phyloP scores from a whole-genome alignment of 2,113 vertebrate genomes.

The Periophthalmodon schlosseri region DNA sequence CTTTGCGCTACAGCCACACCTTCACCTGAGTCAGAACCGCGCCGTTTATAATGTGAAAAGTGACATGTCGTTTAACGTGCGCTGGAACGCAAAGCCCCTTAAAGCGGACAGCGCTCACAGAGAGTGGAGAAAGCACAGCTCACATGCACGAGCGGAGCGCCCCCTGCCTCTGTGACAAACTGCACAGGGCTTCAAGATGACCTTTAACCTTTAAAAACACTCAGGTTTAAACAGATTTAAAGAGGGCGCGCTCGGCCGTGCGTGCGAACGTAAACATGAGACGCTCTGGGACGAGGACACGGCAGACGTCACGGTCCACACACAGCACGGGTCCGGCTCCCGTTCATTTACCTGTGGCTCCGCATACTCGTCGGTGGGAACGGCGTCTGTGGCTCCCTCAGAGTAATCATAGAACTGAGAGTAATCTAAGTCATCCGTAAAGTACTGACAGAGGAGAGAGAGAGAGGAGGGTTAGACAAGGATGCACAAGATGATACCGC shows the following conservation, averaged over 20 bases:
- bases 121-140: constrained; percentile 52
- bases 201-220: too few relatives aligned
- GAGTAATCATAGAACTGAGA: constrained; percentile 94
- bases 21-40: constrained; percentile 16
- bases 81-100: constrained; percentile 50
- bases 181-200: not conserved
- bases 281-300: constrained; percentile 50
- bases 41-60: too few relatives aligned
- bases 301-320: constrained; percentile 72
- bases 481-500: constrained; percentile 27
- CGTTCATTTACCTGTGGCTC: constrained; percentile 90
- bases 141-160: constrained; percentile 31
- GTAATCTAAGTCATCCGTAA: constrained; percentile 88
- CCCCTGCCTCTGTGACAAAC: not conserved
- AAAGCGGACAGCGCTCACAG: constrained; percentile 37
- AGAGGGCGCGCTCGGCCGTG: constrained; percentile 2
- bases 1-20: constrained; percentile 48
- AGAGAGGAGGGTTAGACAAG: constrained; percentile 67
- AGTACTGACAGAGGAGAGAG: constrained; percentile 84
- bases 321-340: constrained; percentile 11
- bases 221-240: not conserved
- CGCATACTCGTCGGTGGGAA: constrained; percentile 84
- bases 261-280: constrained; percentile 35
- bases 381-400: constrained; percentile 85
- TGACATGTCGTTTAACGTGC: constrained; percentile 43